phyloP scores from a whole-genome alignment of 2,113 vertebrate species.

The Myotis lucifugus region DNA sequence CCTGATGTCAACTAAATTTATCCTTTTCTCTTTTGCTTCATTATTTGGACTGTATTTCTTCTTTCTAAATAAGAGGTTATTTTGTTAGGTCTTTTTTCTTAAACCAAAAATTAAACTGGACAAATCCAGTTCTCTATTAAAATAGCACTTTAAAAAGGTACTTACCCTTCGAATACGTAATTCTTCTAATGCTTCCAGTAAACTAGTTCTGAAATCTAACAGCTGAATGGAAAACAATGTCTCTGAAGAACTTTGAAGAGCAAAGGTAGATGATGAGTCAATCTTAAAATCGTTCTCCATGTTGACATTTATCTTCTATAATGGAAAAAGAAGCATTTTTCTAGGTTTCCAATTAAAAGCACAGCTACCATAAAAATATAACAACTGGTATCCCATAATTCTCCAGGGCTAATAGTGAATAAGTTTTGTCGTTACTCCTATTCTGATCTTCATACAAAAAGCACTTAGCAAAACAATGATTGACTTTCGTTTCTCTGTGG shows the following conservation, averaged over 20 bases:
- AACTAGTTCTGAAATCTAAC: conserved; percentile 92
- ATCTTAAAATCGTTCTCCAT: conserved; percentile 81
- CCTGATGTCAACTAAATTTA: conserved; percentile 22
- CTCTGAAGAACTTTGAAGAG: conserved; percentile 84
- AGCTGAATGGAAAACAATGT: conserved; percentile 89
- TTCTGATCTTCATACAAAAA: conserved; percentile 36
- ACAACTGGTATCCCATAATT: not conserved
- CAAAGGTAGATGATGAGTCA: conserved; percentile 60
- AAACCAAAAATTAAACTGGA: not conserved
- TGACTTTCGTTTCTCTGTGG: not conserved
- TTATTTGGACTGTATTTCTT: conserved; percentile 13
- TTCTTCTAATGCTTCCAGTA: conserved; percentile 92
- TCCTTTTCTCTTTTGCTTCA: conserved; percentile 5
- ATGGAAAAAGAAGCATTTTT: conserved; percentile 39
- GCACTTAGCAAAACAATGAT: not conserved
- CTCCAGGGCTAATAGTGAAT: not conserved
- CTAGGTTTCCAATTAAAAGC: conserved; percentile 46
- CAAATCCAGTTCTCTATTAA: conserved; percentile 41
- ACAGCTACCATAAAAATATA: conserved; percentile 41
- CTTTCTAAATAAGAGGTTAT: conserved; percentile 19
- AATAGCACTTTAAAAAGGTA: not conserved
- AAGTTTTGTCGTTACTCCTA: conserved; percentile 24
- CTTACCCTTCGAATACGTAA: conserved; percentile 93
- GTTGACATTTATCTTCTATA: conserved; percentile 75
- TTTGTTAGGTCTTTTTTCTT: not conserved